Evolutionary conservation across 2,797 vertebrate genomes (phyloP), one percentile per base, ranked within the genome.

Genomic region (Chrysocyon brachyurus): DNA sequence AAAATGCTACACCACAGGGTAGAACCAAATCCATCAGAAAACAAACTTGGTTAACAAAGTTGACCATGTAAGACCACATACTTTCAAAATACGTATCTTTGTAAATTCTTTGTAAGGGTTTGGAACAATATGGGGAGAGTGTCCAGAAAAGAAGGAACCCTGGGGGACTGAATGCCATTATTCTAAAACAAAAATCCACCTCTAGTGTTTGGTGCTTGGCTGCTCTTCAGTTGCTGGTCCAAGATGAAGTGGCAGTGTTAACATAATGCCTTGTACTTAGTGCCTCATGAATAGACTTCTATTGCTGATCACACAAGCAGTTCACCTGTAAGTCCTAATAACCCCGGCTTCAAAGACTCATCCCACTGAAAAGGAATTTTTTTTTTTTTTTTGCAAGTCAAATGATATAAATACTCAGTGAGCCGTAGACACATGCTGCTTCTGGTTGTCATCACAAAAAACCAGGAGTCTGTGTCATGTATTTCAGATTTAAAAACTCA

Each of bases 161-260:
- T 22, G 14, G 11, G 33, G 72, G 57, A 17, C 33, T 3, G 40
- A 46, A 0, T 4, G 49, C 24, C 14, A 12, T 86, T 68, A 19
- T 96, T 73, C 93, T 95, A 59, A 92, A 87, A 94, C 57, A 89
- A 36, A 81, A 63, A 52, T 0, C 92, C 17, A 6, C 24, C 54
- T 63, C 21, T 96, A 90, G 94, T 66, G 92, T 96, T 85, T 75
- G 63, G 90, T 75, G 78, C 91, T 97, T 77, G 77, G 96, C 96
- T 95, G 93, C 96, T 97, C 46, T 98, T 98, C 98, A 97, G 90
- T 90, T 91, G 91, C 94, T 15, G 46, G 52, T 56, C 89, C 54
- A 0, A 95, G 91, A 97, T 81, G 93, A 97, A 98, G 92, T 83
- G 91, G 24, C 0, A 24, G 94, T 54, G 85, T 97, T 97, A 57